Conservation (phyloP, 2,113 vertebrate species). For the Petromus typicus region DNA sequence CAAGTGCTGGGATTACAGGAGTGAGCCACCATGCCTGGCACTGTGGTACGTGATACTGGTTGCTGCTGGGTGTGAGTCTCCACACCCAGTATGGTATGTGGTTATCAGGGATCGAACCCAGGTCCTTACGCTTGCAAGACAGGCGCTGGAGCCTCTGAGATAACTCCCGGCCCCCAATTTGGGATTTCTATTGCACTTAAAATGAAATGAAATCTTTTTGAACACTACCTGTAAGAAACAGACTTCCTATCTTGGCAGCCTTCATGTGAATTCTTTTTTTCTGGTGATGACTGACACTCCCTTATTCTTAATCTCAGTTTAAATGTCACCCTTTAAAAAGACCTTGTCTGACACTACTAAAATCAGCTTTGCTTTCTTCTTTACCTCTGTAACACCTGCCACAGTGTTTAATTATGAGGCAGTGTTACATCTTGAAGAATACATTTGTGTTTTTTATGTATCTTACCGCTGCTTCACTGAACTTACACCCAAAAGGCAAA, state of each 20-base stretch:
- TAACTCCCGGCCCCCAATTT: too few species aligned
- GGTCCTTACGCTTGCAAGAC: too few species aligned
- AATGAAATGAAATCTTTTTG: neutral
- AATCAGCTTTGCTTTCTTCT: neutral
- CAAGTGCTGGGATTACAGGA: too few species aligned
- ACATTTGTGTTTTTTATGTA: neutral
- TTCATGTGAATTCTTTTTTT: neutral
- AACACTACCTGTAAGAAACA: neutral
- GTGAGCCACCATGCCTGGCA: too few species aligned
- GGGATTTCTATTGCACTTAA: neutral
- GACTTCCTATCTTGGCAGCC: neutral
- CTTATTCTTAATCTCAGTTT: neutral
- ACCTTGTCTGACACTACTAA: neutral
- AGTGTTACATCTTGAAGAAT: neutral
- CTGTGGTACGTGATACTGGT: too few species aligned
- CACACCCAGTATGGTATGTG: too few species aligned
- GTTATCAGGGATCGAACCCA: too few species aligned
- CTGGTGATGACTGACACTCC: neutral
- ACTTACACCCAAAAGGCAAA: neutral
- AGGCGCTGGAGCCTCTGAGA: too few species aligned
- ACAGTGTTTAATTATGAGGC: conserved; percentile 6
- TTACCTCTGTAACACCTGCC: neutral
- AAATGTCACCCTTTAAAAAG: neutral
- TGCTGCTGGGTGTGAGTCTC: too few species aligned
- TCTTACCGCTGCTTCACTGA: neutral